Base-by-base conservation (phyloP, 2,797 vertebrate genomes). In the Sylvia borin region DNA sequence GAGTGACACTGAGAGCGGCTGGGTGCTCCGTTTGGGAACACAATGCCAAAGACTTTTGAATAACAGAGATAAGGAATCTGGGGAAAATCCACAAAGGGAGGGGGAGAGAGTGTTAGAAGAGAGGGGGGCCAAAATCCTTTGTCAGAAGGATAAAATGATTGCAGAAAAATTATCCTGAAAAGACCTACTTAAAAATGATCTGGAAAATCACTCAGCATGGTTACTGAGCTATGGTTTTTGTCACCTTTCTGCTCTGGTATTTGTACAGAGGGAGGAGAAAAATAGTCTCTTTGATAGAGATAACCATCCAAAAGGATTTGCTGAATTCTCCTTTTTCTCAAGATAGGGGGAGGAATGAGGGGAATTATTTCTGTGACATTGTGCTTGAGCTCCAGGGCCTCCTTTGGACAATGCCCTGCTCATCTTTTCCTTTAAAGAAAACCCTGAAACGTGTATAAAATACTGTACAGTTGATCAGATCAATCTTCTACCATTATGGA, bases 141-240 rank as follows among this genome's bases (percentile, higher is more conserved):
- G 88, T 97, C 84, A 74, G 72, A 94, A 92, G 89, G 95, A 71
- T 78, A 88, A 96, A 95, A 92, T 94, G 96, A 97, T 92, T 91
- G 94, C 84, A 92, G 92, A 87, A 95, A 96, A 97, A 93, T 93
- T 94, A 97, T 95, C 94, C 93, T 93, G 94, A 93, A 92, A 96
- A 96, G 92, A 82, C 83, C 88, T 93, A 71, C 95, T 97, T 97
- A 83, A 94, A 96, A 94, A 94, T 76, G 66, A 85, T 93, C 95
- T 53, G 91, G 96, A 95, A 97, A 92, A 94, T 96, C 96, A 78
- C 34, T 79, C 88, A 65, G 95, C 1, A 5, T 45, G 60, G 80
- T 79, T 82, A 43, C 26, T 29, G 55, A 57, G 43, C 22, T 36
- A 7, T 42, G 57, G 29, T 72, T 90, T 79, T 71, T 2, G 34